Evolutionary conservation across 2,797 vertebrate genomes (phyloP).

Genomic region (Fistularia commersonii): DNA sequence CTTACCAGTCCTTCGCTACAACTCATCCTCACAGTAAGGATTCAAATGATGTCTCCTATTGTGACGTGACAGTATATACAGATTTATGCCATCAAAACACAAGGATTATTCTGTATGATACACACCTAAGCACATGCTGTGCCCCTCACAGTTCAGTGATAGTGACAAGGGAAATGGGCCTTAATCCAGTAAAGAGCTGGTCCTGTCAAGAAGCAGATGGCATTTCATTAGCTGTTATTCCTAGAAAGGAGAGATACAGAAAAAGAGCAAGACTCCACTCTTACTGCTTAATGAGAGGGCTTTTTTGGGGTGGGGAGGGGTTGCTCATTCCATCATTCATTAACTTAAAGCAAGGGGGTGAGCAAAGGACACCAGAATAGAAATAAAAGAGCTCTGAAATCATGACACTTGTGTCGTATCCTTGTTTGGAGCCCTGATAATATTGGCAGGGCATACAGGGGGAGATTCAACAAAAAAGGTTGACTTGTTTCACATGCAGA

Average conservation of each 20-base stretch:
- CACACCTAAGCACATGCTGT: neutral
- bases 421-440: conserved; percentile 25
- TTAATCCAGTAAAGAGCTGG: conserved; percentile 28
- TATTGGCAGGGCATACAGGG: conserved; percentile 21
- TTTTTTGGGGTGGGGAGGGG: conserved; percentile 22
- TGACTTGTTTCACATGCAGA: conserved; percentile 40
- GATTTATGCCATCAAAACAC: too few species aligned
- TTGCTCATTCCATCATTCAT: conserved; percentile 10
- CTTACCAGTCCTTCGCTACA: too few species aligned
- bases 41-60: too few species aligned
- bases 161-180: conserved; percentile 16
- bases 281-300: conserved; percentile 34
- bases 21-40: too few species aligned
- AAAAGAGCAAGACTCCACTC: conserved; percentile 23
- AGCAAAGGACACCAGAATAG: conserved; percentile 25
- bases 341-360: conserved; percentile 19
- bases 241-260: conserved; percentile 1
- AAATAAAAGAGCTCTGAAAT: conserved; percentile 24
- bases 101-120: neutral
- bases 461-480: conserved; percentile 38
- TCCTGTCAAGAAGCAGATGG: conserved; percentile 39
- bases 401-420: conserved; percentile 11
- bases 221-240: conserved; percentile 29
- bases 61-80: too few species aligned
- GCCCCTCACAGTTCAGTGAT: conserved; percentile 6